Conservation (phyloP, 2,113 vertebrate species). For the Eretmochelys imbricata region DNA sequence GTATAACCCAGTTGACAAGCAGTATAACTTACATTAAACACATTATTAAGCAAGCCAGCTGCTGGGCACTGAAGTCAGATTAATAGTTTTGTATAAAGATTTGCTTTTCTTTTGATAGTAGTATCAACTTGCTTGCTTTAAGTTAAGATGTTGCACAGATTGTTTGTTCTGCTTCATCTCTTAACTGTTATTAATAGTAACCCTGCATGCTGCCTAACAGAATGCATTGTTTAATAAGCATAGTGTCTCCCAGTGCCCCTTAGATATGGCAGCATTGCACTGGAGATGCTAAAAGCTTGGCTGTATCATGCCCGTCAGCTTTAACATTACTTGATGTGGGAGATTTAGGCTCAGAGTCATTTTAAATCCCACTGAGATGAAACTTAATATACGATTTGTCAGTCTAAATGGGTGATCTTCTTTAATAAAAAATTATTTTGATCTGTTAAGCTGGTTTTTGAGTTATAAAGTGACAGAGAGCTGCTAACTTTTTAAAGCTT, state of each 20-base stretch:
- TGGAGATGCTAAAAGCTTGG: slow-evolving; percentile 8
- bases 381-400: slow-evolving; percentile 17
- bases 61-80: slow-evolving; percentile 26
- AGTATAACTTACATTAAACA: slow-evolving; percentile 55
- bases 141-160: slow-evolving; percentile 19
- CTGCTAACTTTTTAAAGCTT: slow-evolving; percentile 9
- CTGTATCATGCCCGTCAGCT: background rate
- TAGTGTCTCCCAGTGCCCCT: slow-evolving; percentile 1
- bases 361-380: slow-evolving; percentile 32
- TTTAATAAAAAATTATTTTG: slow-evolving; percentile 31
- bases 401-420: background rate
- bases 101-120: slow-evolving; percentile 34
- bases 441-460: slow-evolving; percentile 12
- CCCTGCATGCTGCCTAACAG: background rate
- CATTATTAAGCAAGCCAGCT: slow-evolving; percentile 41
- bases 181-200: slow-evolving; percentile 29
- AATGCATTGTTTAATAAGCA: background rate
- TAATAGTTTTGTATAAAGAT: slow-evolving; percentile 51
- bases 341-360: slow-evolving; percentile 9
- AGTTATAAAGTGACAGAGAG: slow-evolving; percentile 22
- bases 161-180: slow-evolving; percentile 53
- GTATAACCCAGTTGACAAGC: slow-evolving; percentile 33
- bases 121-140: slow-evolving; percentile 54
- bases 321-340: slow-evolving; percentile 5
- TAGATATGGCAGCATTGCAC: background rate